phyloP scores from a whole-genome alignment of 2,888 invertebrate species.

The Tricholauxania praeusta region DNA sequence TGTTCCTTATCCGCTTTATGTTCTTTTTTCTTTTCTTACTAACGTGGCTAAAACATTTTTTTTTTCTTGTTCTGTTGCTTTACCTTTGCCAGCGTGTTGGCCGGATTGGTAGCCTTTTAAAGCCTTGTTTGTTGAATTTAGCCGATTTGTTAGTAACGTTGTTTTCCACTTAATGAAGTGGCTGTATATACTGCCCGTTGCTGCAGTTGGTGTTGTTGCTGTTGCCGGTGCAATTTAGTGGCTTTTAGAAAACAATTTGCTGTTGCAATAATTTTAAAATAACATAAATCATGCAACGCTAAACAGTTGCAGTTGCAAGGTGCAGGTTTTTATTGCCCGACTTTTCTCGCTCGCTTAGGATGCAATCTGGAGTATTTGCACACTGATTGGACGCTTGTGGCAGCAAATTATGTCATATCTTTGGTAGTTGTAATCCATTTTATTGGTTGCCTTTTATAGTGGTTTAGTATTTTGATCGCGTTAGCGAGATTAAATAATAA shows the following conservation, averaged over 20 bases:
- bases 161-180: background rate
- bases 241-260: slow-evolving; percentile 19
- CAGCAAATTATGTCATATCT: too few relatives aligned
- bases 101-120: background rate
- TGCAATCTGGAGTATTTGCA: too few relatives aligned
- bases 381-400: too few relatives aligned
- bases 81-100: background rate
- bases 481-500: too few relatives aligned
- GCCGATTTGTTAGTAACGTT: slow-evolving; percentile 7
- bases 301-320: background rate
- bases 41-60: background rate
- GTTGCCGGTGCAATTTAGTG: background rate
- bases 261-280: slow-evolving; percentile 9
- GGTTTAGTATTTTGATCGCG: too few relatives aligned
- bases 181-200: background rate
- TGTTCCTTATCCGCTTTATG: background rate
- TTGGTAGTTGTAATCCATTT: too few relatives aligned
- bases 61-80: slow-evolving; percentile 17
- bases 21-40: slow-evolving; percentile 1
- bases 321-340: too few relatives aligned
- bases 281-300: slow-evolving; percentile 11
- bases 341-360: too few relatives aligned
- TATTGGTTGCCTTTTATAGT: too few relatives aligned
- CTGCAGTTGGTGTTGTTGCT: slow-evolving; percentile 1
- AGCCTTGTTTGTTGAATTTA: slow-evolving; percentile 19